A percentile compares a stretch with the other conserved stretches of the same genome.
Evolutionary conservation across 2,113 vertebrate genomes (phyloP).

Genomic region (human): GRCh38 chr4:70656501-70657000

Average conservation of each 20-base stretch:
- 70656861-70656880: background rate
- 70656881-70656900: background rate
- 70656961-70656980: background rate
- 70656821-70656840: background rate
- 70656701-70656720: background rate
- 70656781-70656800: background rate
- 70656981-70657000: constrained; percentile 43
- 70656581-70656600: background rate
- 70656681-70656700: background rate
- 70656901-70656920: constrained; percentile 14
- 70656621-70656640: background rate
- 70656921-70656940: constrained; percentile 25
- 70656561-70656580: background rate
- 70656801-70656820: background rate
- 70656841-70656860: constrained; percentile 21
- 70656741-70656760: background rate
- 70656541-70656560: constrained; percentile 65
- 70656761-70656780: background rate
- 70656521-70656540: constrained; percentile 80
- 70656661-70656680: constrained; percentile 9
- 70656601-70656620: background rate
- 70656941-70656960: constrained; percentile 11
- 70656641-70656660: background rate
- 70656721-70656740: background rate
- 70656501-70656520: constrained; percentile 72